A percentile compares a stretch with the other conserved stretches of the same genome.
Conservation (phyloP, 1,140 invertebrate species). For the Ditylenchus dipsaci region DNA sequence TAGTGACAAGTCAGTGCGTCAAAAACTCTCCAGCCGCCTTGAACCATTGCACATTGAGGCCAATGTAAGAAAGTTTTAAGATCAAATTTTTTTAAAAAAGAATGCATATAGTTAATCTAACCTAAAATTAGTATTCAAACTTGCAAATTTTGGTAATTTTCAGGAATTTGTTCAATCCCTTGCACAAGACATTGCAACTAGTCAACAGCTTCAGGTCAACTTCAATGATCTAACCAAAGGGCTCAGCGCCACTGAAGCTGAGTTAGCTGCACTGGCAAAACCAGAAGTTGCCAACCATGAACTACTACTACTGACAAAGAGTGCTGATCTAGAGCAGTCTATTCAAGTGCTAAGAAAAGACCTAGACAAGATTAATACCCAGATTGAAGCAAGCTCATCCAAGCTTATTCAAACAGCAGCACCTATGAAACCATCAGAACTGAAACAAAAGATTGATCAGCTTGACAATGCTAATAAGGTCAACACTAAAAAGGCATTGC, state of each 20-base stretch:
- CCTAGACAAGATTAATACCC: not conserved
- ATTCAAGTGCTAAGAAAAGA: not conserved
- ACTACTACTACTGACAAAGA: not conserved
- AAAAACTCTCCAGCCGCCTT: not conserved
- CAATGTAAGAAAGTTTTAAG: not conserved
- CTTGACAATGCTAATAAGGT: not conserved
- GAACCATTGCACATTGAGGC: not conserved
- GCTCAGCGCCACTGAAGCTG: not conserved
- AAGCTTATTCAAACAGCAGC: not conserved
- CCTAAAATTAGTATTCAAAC: no score
- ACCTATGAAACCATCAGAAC: not conserved
- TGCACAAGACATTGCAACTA: not conserved
- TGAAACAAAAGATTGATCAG: not conserved
- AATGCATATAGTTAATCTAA: no score
- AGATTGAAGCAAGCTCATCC: not conserved
- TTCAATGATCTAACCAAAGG: not conserved
- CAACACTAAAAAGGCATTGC: not conserved
- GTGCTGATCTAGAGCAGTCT: not conserved
- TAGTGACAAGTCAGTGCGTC: not conserved
- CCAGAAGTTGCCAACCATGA: not conserved
- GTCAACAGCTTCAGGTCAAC: not conserved
- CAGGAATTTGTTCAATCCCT: not conserved
- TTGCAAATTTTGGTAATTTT: not conserved
- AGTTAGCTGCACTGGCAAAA: not conserved
- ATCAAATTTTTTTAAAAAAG: no score